phyloP scores from a whole-genome alignment of 2,888 invertebrate species.

The Emmelina monodactyla region DNA sequence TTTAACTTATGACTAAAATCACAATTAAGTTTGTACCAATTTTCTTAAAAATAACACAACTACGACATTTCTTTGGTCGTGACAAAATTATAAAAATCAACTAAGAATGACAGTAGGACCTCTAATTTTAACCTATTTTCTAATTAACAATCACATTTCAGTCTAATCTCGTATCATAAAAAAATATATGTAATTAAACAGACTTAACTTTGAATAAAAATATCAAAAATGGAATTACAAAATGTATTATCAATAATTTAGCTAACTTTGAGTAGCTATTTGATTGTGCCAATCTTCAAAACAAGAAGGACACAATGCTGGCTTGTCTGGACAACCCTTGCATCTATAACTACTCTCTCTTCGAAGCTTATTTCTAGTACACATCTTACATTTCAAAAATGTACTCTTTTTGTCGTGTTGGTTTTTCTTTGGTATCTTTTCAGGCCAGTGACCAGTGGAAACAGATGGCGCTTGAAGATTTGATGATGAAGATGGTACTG shows the following conservation, averaged over 20 bases:
- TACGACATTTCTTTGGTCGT: not conserved
- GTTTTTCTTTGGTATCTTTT: slow-evolving; percentile 1
- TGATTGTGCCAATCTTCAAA: not conserved
- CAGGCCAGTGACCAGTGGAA: not conserved
- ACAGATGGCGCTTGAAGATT: not conserved
- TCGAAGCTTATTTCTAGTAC: not conserved
- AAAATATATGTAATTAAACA: not conserved
- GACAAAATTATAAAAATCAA: not conserved
- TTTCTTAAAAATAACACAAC: not conserved
- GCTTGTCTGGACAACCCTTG: not conserved
- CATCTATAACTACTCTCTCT: slow-evolving; percentile 1
- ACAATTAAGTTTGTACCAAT: not conserved
- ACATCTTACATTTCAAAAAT: not conserved
- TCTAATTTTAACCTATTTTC: not conserved
- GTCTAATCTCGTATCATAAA: not conserved
- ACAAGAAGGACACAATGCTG: not conserved
- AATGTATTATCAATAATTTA: too few relatives aligned
- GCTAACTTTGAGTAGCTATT: not conserved
- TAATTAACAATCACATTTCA: not conserved
- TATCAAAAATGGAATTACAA: not conserved
- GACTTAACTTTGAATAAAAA: not conserved
- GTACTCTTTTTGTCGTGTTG: not conserved
- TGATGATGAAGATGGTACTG: not conserved
- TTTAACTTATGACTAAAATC: not conserved
- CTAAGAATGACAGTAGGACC: not conserved